Evolutionary conservation across 2,113 vertebrate species (phyloP).

Genomic region (Ctenodactylus gundi): DNA sequence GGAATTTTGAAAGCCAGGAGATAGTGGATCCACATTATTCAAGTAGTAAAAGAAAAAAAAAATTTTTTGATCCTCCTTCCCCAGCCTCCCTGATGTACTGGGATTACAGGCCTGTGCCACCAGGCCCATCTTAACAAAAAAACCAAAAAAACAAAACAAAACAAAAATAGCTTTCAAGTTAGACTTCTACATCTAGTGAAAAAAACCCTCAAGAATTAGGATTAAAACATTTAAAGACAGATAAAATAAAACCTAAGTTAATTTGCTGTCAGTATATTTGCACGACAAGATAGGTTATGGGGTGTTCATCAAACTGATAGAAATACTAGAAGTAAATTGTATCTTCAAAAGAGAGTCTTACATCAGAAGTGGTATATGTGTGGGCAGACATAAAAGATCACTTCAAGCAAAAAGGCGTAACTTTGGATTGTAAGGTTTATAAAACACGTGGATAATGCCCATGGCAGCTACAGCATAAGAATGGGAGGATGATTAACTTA

Average conservation of each 20-base stretch:
- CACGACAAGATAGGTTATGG: background rate
- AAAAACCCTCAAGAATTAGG: background rate
- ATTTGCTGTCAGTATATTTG: background rate
- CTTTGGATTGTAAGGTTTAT: background rate
- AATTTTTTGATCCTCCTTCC: no score
- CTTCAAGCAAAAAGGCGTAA: background rate
- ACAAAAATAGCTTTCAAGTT: no score
- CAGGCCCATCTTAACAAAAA: no score
- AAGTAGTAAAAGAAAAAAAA: background rate
- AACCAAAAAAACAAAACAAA: no score
- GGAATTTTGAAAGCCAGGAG: background rate
- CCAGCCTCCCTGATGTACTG: no score
- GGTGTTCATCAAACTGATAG: background rate
- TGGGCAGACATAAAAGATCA: background rate
- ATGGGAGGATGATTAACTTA: rapidly evolving
- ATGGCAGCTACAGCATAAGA: background rate
- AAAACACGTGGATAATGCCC: background rate
- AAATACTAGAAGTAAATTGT: background rate
- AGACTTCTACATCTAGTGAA: background rate
- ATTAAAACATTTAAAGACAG: background rate
- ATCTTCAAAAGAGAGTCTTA: background rate
- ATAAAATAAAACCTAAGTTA: background rate
- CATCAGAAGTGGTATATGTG: background rate
- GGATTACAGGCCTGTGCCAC: no score
- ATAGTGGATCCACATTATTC: background rate